phyloP scores from a whole-genome alignment of 2,113 vertebrate genomes.

The Atrichornis clamosus region DNA sequence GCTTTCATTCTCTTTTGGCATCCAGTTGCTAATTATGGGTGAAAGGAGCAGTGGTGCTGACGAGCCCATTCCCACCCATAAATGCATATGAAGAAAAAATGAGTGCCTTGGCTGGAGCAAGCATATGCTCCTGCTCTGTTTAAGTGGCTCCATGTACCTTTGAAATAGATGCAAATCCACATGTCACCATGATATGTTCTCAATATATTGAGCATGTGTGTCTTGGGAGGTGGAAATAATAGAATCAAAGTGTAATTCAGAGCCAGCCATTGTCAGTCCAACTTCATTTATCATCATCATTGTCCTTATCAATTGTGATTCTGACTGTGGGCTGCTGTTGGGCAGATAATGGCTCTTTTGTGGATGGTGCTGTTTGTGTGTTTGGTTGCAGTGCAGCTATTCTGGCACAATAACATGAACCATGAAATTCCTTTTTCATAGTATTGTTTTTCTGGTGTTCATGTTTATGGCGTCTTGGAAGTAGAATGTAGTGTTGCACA shows the following conservation, averaged over 20 bases:
- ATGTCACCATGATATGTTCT: background rate
- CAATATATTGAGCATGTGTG: background rate
- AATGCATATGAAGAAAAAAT: background rate
- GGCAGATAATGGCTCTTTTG: background rate
- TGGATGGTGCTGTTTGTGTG: background rate
- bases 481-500: background rate
- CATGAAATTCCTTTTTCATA: background rate
- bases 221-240: background rate
- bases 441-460: background rate
- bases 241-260: background rate
- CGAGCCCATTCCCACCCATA: background rate
- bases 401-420: background rate
- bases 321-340: background rate
- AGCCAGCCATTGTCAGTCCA: background rate
- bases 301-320: background rate
- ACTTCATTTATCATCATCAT: background rate
- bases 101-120: background rate
- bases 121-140: background rate
- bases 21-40: conserved; percentile 12
- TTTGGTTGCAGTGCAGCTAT: background rate
- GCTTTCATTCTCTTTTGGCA: background rate
- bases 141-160: background rate
- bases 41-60: background rate
- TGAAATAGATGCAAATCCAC: background rate
- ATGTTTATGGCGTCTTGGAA: conserved; percentile 2